phyloP scores from a whole-genome alignment of 2,797 vertebrate species.

The Eurystomus glaucurus region DNA sequence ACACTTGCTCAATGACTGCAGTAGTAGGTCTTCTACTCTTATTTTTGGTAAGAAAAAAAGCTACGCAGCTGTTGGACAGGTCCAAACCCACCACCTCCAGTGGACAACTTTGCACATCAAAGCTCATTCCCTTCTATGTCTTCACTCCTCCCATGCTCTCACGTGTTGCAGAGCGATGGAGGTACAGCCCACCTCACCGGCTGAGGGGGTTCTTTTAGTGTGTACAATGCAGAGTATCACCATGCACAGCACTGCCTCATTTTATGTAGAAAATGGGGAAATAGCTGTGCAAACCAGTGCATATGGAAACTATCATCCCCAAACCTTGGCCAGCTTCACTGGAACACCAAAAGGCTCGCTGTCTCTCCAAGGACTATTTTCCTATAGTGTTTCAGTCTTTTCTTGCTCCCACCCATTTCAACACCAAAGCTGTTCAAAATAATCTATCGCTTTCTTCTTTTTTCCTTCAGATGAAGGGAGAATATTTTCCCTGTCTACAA shows the following conservation, averaged over 20 bases:
- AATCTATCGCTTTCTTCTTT: background rate
- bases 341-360: constrained; percentile 1
- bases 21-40: background rate
- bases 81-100: background rate
- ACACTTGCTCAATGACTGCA: background rate
- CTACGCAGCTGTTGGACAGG: background rate
- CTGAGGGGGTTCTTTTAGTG: background rate
- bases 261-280: background rate
- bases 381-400: constrained; percentile 41
- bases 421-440: constrained; percentile 27
- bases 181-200: background rate
- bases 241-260: background rate
- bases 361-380: constrained; percentile 47
- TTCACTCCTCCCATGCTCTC: background rate
- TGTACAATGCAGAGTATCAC: background rate
- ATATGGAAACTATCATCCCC: constrained; percentile 57
- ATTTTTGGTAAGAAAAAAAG: background rate
- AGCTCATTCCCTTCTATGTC: fast-evolving
- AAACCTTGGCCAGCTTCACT: constrained; percentile 32
- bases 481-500: background rate
- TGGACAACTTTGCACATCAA: background rate
- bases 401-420: constrained; percentile 5
- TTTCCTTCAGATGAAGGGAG: background rate
- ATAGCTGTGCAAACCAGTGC: background rate
- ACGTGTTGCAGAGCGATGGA: fast-evolving